Evolutionary conservation across 1,140 invertebrate genomes (phyloP).

Genomic region (Penaeus vannamei): DNA sequence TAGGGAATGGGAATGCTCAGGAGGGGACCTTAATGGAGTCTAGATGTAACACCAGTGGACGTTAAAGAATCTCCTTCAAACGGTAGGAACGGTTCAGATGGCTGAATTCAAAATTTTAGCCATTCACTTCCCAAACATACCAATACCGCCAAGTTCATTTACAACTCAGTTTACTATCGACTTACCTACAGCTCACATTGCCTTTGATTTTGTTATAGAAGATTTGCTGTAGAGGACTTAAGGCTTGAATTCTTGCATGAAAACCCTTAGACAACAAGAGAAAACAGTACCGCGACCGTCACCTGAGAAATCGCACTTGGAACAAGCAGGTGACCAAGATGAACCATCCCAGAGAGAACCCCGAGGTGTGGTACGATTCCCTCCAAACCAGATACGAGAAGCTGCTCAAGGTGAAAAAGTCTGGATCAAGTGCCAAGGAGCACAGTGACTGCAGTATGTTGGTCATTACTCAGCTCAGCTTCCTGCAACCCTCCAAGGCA

Average conservation of each 20-base stretch:
- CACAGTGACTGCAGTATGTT: background rate
- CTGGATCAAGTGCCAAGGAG: conserved; percentile 10
- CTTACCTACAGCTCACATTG: too few species aligned
- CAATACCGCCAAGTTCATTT: too few species aligned
- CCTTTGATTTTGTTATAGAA: too few species aligned
- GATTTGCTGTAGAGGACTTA: conserved; percentile 3
- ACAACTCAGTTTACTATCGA: too few species aligned
- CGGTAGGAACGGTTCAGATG: too few species aligned
- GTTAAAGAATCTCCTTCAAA: too few species aligned
- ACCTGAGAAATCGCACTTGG: background rate
- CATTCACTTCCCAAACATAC: too few species aligned
- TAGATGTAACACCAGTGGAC: too few species aligned
- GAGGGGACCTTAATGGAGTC: too few species aligned
- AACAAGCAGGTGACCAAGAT: conserved; percentile 11
- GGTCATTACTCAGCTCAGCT: conserved; percentile 11
- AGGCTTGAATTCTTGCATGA: background rate
- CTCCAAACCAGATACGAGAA: background rate
- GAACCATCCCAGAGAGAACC: background rate
- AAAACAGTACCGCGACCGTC: conserved; percentile 11
- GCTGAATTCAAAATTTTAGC: too few species aligned
- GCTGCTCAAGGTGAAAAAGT: conserved; percentile 12
- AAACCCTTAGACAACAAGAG: conserved; percentile 1
- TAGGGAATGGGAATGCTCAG: too few species aligned
- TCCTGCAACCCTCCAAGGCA: background rate
- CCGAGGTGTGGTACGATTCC: conserved; percentile 11